These are phyloP conservation scores for Colletes gigas DNA, from an alignment of 1,140 invertebrate genomes.

Conservation along the genomic window DNA sequence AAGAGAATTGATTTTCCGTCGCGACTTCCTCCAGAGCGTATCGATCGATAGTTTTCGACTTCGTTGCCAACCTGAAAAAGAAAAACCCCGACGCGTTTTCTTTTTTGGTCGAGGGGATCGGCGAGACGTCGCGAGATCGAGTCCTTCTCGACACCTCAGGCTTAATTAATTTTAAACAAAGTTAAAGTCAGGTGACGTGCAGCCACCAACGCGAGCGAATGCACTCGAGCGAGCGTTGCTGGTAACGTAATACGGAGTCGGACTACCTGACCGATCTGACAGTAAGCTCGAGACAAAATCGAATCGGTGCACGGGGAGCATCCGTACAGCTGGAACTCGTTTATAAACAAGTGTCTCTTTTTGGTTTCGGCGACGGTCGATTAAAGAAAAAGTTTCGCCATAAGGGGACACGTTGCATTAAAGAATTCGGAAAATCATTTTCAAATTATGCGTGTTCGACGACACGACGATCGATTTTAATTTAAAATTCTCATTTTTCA, in stretches of 20 bases:
- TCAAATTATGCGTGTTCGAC: too few species aligned
- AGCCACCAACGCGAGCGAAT: constrained; percentile 55
- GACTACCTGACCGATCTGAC: constrained; percentile 69
- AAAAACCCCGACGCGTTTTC: constrained; percentile 28
- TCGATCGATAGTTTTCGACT: neutral
- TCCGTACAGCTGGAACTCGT: constrained; percentile 27
- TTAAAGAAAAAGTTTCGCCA: neutral
- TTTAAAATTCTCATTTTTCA: too few species aligned
- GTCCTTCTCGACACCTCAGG: constrained; percentile 54
- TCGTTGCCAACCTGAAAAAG: neutral
- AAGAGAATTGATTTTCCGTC: too few species aligned
- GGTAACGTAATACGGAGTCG: constrained; percentile 70
- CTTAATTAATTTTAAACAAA: constrained; percentile 66
- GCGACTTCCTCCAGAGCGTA: neutral
- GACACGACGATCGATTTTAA: too few species aligned
- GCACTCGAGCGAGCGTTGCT: constrained; percentile 59
- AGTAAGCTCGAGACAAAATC: constrained; percentile 64
- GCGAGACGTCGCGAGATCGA: neutral
- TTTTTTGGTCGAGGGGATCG: constrained; percentile 15
- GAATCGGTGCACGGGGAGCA: constrained; percentile 47
- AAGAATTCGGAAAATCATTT: too few species aligned
- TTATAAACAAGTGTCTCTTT: constrained; percentile 17
- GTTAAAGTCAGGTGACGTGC: constrained; percentile 68
- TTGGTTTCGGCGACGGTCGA: constrained; percentile 3
- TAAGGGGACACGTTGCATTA: too few species aligned